These are phyloP conservation scores for Lampris megalopsis DNA, from an alignment of 2,113 vertebrate species.

Conservation along the genomic window DNA sequence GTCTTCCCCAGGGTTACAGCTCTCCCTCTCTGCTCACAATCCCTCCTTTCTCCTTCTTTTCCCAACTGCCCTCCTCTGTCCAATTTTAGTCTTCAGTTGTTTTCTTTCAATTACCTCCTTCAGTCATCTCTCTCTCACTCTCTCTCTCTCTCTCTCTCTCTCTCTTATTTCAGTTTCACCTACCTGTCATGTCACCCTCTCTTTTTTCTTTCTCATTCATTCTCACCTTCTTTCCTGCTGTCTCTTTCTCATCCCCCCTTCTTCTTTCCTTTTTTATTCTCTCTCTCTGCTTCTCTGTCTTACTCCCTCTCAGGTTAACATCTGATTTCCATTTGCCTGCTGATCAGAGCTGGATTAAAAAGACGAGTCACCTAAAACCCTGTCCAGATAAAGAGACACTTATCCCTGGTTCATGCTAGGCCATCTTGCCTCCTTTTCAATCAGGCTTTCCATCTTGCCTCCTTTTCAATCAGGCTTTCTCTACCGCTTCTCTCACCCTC, in stretches of 20 bases:
- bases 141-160: background rate
- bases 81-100: no score
- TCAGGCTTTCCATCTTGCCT: background rate
- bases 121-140: background rate
- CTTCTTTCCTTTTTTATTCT: background rate
- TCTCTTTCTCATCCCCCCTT: background rate
- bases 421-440: background rate
- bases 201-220: background rate
- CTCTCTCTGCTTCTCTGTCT: background rate
- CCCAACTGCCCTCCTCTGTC: no score
- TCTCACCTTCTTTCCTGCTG: background rate
- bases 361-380: constrained; percentile 15
- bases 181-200: background rate
- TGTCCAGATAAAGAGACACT: constrained; percentile 24
- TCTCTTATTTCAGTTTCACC: background rate
- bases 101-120: background rate
- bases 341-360: constrained; percentile 26
- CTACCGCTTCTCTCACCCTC: background rate
- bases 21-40: background rate
- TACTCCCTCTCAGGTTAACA: background rate
- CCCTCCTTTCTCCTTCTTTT: no score
- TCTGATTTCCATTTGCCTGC: constrained; percentile 15
- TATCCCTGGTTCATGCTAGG: constrained; percentile 15
- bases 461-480: background rate
- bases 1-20: constrained; percentile 4